Evolutionary conservation across 2,113 vertebrate genomes (phyloP).

Genomic region (Ochotona curzoniae): DNA sequence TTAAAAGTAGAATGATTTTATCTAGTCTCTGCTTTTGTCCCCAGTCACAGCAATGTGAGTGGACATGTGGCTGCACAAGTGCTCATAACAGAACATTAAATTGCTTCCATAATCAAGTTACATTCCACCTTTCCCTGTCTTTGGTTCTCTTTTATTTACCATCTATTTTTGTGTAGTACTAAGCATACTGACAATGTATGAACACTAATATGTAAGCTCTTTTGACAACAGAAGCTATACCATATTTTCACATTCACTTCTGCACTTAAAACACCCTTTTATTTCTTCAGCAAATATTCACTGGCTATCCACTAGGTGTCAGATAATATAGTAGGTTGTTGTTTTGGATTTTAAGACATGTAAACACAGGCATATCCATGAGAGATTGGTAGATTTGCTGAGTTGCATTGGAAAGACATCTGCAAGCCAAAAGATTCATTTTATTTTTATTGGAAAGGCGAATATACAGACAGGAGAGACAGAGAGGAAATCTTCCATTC

Average conservation of each 20-base stretch:
- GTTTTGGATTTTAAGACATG: conserved; percentile 7
- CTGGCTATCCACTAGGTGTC: conserved; percentile 74
- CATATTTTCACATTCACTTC: conserved; percentile 48
- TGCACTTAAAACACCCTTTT: background rate
- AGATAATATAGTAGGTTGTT: conserved; percentile 53
- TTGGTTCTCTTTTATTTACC: conserved; percentile 26
- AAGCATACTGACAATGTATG: background rate
- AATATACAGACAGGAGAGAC: too few species aligned
- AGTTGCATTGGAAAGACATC: background rate
- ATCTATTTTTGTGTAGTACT: background rate
- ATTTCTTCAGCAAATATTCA: conserved; percentile 46
- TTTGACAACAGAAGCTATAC: conserved; percentile 10
- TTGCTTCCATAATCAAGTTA: background rate
- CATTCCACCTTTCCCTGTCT: background rate
- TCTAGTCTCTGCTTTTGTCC: background rate
- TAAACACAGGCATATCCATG: background rate
- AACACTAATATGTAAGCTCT: background rate
- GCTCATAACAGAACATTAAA: background rate
- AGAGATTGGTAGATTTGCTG: background rate
- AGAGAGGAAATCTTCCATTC: too few species aligned
- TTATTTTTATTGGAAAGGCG: too few species aligned
- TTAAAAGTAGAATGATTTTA: conserved; percentile 27
- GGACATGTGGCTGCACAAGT: background rate
- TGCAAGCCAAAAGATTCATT: background rate
- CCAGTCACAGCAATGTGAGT: background rate